Percentiles rank a stretch among this genome's conserved stretches.
These are phyloP conservation scores for Aphaenogaster rudis DNA, from an alignment of 1,140 invertebrate species.

Conservation along the genomic window DNA sequence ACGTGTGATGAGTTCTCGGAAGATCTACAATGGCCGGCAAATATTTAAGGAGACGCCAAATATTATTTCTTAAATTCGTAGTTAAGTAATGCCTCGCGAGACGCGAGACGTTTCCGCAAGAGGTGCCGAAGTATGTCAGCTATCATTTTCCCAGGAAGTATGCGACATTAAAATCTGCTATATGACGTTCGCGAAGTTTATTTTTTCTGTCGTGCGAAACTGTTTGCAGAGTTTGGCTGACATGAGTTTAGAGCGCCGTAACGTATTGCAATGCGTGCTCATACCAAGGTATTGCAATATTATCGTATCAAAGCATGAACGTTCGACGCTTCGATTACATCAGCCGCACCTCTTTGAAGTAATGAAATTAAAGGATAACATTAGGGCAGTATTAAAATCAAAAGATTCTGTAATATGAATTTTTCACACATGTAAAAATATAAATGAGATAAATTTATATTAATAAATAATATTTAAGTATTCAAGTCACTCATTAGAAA, in stretches of 20 bases:
- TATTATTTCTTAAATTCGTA: conserved; percentile 68
- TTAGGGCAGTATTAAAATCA: background rate
- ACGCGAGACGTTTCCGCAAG: conserved; percentile 61
- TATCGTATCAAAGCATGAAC: background rate
- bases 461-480: background rate
- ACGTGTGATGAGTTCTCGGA: conserved; percentile 46
- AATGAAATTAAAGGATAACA: background rate
- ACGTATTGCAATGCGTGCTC: background rate
- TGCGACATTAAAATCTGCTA: conserved; percentile 32
- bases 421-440: background rate
- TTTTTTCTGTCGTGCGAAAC: background rate
- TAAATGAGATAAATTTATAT: background rate
- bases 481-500: background rate
- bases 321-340: background rate
- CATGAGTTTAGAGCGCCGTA: background rate
- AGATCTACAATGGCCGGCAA: conserved; percentile 48
- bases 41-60: conserved; percentile 67
- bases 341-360: background rate
- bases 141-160: conserved; percentile 46
- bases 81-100: conserved; percentile 34
- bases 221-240: background rate
- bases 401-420: background rate
- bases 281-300: too few species aligned
- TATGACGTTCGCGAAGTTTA: conserved; percentile 2
- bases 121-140: conserved; percentile 59